Evolutionary conservation across 2,888 invertebrate species (phyloP).

Genomic region (Teinopalpus imperialis): DNA sequence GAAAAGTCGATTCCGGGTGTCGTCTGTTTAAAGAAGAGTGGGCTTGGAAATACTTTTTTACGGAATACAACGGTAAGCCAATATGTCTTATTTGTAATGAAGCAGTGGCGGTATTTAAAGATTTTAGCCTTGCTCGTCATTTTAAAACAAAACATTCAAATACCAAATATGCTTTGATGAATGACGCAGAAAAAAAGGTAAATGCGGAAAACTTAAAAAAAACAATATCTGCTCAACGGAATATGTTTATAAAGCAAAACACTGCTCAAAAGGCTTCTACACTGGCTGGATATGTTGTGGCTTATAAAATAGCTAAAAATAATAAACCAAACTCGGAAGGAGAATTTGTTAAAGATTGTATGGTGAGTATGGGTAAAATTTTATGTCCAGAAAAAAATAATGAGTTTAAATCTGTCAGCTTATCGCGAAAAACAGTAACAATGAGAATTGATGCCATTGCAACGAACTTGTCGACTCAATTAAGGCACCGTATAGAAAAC

Average conservation of each 20-base stretch:
- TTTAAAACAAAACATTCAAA: conserved; percentile 20
- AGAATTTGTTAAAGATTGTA: conserved; percentile 27
- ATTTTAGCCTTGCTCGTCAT: conserved; percentile 22
- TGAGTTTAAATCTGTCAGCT: conserved; percentile 24
- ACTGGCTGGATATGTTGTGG: conserved; percentile 18
- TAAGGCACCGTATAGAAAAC: conserved; percentile 26
- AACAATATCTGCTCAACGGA: conserved; percentile 26
- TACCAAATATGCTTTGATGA: conserved; percentile 22
- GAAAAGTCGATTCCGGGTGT: conserved; percentile 15
- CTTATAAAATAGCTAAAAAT: conserved; percentile 21
- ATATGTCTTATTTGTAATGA: conserved; percentile 11
- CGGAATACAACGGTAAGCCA: too few species aligned
- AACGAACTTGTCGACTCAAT: conserved; percentile 27
- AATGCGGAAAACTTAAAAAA: conserved; percentile 24
- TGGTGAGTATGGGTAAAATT: conserved; percentile 24
- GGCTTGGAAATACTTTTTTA: too few species aligned
- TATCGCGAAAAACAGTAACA: conserved; percentile 27
- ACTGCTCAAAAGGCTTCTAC: conserved; percentile 2
- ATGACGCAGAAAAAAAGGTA: conserved; percentile 23
- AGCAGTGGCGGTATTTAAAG: conserved; percentile 21
- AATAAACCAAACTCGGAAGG: conserved; percentile 21
- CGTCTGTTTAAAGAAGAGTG: too few species aligned
- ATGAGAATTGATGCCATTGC: conserved; percentile 25
- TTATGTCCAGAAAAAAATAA: conserved; percentile 25
- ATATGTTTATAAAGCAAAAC: conserved; percentile 22